Evolutionary conservation across 2,888 invertebrate genomes (phyloP).

Genomic region (Anticlea derivata): DNA sequence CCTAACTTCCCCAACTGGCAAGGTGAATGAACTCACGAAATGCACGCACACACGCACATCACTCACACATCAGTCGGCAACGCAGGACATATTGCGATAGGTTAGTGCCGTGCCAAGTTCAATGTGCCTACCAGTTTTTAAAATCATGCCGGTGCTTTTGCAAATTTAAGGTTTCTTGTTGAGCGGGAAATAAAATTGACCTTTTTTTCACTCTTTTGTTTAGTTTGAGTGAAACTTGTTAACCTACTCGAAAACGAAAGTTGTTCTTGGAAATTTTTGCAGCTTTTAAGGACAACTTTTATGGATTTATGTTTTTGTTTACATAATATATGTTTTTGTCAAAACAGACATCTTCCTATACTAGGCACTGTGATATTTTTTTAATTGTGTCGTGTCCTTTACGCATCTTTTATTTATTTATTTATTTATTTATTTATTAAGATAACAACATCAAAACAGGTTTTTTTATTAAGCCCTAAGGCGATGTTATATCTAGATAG

Average conservation of each 20-base stretch:
- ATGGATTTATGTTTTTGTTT: too few species aligned
- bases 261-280: slow-evolving; percentile 16
- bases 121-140: slow-evolving; percentile 52
- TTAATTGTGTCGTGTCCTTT: too few species aligned
- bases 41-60: slow-evolving; percentile 63
- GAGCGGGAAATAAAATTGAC: slow-evolving; percentile 19
- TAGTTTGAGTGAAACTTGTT: slow-evolving; percentile 8
- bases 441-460: too few species aligned
- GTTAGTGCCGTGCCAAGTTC: slow-evolving; percentile 65
- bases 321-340: too few species aligned
- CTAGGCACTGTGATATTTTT: too few species aligned
- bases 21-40: slow-evolving; percentile 83
- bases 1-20: slow-evolving; percentile 81
- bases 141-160: slow-evolving; percentile 23
- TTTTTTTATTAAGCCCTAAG: too few species aligned
- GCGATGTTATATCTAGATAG: too few species aligned
- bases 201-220: slow-evolving; percentile 17
- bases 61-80: slow-evolving; percentile 50
- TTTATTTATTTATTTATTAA: too few species aligned
- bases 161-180: slow-evolving; percentile 9
- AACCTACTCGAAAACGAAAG: slow-evolving; percentile 17
- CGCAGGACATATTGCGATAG: slow-evolving; percentile 66
- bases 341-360: too few species aligned
- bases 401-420: too few species aligned
- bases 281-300: neutral